phyloP scores from a whole-genome alignment of 2,113 vertebrate genomes.

The Rhinoptilus africanus region DNA sequence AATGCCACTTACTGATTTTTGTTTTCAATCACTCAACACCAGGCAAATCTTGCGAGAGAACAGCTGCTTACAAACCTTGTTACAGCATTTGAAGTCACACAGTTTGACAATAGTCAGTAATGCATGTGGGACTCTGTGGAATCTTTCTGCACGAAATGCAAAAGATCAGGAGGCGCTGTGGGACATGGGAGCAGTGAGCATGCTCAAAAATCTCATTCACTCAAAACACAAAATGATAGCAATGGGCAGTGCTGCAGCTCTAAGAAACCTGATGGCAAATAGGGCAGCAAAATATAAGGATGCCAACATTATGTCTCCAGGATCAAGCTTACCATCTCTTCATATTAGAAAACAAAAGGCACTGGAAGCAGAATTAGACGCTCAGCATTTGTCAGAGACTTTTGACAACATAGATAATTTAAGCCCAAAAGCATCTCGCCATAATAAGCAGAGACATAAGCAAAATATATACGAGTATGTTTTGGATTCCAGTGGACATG shows the following conservation, averaged over 20 bases:
- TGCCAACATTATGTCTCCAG: slow-evolving; percentile 93
- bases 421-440: slow-evolving; percentile 87
- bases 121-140: slow-evolving; percentile 97
- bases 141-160: slow-evolving; percentile 92
- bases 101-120: slow-evolving; percentile 98
- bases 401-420: slow-evolving; percentile 96
- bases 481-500: slow-evolving; percentile 73
- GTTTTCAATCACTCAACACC: slow-evolving; percentile 58
- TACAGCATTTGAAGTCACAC: slow-evolving; percentile 98
- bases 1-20: neutral
- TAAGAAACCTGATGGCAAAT: slow-evolving; percentile 97
- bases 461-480: slow-evolving; percentile 78
- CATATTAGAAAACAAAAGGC: slow-evolving; percentile 97
- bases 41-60: slow-evolving; percentile 95
- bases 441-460: slow-evolving; percentile 80
- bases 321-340: slow-evolving; percentile 88
- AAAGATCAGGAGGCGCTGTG: slow-evolving; percentile 96
- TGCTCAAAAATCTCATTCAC: slow-evolving; percentile 98
- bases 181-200: slow-evolving; percentile 98
- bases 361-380: slow-evolving; percentile 91
- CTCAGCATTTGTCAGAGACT: slow-evolving; percentile 92
- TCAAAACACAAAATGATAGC: slow-evolving; percentile 99
- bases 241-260: slow-evolving; percentile 96
- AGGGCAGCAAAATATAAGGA: slow-evolving; percentile 94
- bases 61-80: slow-evolving; percentile 91